phyloP scores from a whole-genome alignment of 2,113 vertebrate species.

The Sander lucioperca region DNA sequence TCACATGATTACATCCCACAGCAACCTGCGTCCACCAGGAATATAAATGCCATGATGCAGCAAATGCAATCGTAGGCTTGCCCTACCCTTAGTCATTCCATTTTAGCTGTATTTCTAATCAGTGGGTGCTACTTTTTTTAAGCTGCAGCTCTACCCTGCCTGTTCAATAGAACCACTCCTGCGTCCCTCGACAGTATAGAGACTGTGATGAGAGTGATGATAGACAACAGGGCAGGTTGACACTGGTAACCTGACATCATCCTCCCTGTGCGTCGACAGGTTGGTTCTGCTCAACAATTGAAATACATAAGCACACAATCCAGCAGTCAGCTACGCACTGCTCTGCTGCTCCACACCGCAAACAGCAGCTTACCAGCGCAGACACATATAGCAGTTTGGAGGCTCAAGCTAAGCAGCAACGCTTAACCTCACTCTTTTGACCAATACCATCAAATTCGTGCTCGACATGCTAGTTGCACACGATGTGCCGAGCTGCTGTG shows the following conservation, averaged over 20 bases:
- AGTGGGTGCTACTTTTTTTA: neutral
- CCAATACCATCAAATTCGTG: neutral
- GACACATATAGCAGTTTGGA: neutral
- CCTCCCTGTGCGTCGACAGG: neutral
- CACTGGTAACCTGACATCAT: slow-evolving; percentile 14
- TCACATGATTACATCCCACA: no score
- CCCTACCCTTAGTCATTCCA: neutral
- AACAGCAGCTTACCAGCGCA: slow-evolving; percentile 5
- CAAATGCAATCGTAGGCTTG: neutral
- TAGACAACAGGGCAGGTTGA: neutral
- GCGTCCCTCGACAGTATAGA: neutral
- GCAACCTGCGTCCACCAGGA: neutral
- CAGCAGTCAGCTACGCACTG: slow-evolving; percentile 7
- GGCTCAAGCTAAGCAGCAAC: neutral
- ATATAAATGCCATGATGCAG: slow-evolving; percentile 14
- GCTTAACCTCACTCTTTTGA: neutral
- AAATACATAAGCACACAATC: slow-evolving; percentile 9
- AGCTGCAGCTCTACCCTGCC: neutral
- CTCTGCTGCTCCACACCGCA: slow-evolving; percentile 28
- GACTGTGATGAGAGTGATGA: no score
- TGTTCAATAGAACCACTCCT: no score
- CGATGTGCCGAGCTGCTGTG: neutral
- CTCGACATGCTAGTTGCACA: neutral
- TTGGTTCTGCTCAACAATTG: neutral
- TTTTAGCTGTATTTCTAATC: neutral